A percentile compares a stretch with the other conserved stretches of the same genome.
phyloP scores from a whole-genome alignment of 2,888 invertebrate species.

The Drosophila paucipuncta region DNA sequence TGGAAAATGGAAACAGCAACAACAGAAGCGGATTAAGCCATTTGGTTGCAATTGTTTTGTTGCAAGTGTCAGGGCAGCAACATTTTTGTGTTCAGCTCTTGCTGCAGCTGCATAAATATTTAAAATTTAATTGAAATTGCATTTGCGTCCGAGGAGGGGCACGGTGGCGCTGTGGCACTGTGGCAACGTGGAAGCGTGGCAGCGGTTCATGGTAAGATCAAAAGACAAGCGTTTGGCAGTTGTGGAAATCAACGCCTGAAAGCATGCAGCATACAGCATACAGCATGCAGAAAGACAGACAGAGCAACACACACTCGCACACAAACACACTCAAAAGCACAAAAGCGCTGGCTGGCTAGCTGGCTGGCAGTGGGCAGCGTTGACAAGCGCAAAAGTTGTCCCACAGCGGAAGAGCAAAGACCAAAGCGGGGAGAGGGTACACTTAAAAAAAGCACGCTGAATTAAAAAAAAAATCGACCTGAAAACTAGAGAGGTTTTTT shows the following conservation, averaged over 20 bases:
- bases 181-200: neutral
- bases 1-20: constrained; percentile 36
- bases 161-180: neutral
- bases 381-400: constrained; percentile 60
- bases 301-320: constrained; percentile 11
- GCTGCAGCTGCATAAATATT: constrained; percentile 71
- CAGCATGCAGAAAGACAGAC: constrained; percentile 23
- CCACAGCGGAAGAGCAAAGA: constrained; percentile 21
- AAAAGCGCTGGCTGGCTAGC: constrained; percentile 46
- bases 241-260: constrained; percentile 79
- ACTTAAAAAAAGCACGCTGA: neutral
- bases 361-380: constrained; percentile 50
- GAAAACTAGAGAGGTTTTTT: neutral
- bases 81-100: constrained; percentile 29
- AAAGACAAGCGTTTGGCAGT: constrained; percentile 80
- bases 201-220: constrained; percentile 64
- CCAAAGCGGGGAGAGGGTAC: neutral
- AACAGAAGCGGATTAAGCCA: constrained; percentile 55
- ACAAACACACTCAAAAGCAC: constrained; percentile 19
- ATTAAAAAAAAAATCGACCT: neutral
- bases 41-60: constrained; percentile 54
- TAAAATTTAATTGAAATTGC: constrained; percentile 81
- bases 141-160: constrained; percentile 50
- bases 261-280: constrained; percentile 61
- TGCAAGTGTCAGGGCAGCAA: constrained; percentile 35